Percentiles rank a stretch among this genome's conserved stretches.
These are phyloP conservation scores for Melieria picta DNA, from an alignment of 2,888 invertebrate species.

Conservation along the genomic window DNA sequence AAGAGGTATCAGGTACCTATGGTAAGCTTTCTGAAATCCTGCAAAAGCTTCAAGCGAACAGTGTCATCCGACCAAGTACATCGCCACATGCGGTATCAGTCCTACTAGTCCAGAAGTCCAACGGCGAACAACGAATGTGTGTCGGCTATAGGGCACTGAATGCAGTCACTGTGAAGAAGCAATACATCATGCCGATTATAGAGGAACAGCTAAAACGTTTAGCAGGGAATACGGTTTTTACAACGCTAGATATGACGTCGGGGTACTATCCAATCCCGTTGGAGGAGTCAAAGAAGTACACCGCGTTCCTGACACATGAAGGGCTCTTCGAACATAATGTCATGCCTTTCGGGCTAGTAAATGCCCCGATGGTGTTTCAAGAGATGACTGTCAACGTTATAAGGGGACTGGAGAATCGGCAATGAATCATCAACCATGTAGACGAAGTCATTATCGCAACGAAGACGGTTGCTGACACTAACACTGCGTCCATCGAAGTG, in stretches of 20 bases:
- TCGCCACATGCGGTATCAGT: conserved; percentile 36
- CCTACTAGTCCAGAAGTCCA: conserved; percentile 32
- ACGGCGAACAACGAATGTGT: conserved; percentile 36
- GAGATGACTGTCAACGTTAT: conserved; percentile 44
- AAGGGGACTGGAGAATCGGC: conserved; percentile 15
- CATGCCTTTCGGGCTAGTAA: conserved; percentile 58
- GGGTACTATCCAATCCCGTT: conserved; percentile 41
- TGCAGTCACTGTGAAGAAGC: conserved; percentile 49
- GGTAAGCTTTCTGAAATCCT: conserved; percentile 17
- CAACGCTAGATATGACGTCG: conserved; percentile 49
- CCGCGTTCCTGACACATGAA: conserved; percentile 35
- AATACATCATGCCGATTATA: conserved; percentile 41
- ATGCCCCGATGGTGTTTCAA: conserved; percentile 56
- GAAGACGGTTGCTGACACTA: conserved; percentile 19
- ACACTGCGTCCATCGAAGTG: conserved; percentile 42
- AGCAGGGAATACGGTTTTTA: conserved; percentile 48
- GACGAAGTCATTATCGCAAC: conserved; percentile 39
- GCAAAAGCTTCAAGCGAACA: conserved; percentile 21
- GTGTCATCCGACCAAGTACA: conserved; percentile 32
- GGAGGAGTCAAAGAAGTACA: conserved; percentile 5
- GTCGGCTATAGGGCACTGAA: conserved; percentile 35
- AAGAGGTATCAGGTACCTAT: conserved; percentile 32
- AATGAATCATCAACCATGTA: conserved; percentile 30
- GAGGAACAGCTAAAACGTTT: conserved; percentile 44
- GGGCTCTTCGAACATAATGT: conserved; percentile 53